Percentiles rank a stretch among this genome's conserved stretches.
Evolutionary conservation across 2,797 vertebrate species (phyloP).

Genomic region (Telmatherina bonti): DNA sequence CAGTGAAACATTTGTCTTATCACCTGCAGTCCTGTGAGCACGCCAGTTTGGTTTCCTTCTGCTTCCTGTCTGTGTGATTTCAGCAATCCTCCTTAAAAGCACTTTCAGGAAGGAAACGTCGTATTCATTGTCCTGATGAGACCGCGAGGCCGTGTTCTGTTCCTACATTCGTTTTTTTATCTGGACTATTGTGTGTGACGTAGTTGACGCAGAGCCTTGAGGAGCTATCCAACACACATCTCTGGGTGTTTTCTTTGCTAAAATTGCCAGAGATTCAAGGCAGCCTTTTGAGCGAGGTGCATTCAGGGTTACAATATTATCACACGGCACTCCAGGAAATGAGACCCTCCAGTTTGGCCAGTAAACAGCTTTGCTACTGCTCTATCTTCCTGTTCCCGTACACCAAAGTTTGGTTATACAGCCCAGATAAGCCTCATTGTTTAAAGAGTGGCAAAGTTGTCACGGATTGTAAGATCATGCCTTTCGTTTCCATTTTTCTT

Average conservation of each 20-base stretch:
- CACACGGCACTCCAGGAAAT: constrained; percentile 64
- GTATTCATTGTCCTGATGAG: constrained; percentile 40
- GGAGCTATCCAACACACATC: constrained; percentile 30
- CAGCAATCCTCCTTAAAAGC: constrained; percentile 42
- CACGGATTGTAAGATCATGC: background rate
- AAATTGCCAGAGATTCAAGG: constrained; percentile 47
- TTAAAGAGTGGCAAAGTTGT: background rate
- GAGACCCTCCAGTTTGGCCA: constrained; percentile 30
- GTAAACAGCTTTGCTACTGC: constrained; percentile 55
- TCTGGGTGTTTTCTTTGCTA: constrained; percentile 54
- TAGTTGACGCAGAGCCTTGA: constrained; percentile 46
- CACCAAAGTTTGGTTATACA: constrained; percentile 9
- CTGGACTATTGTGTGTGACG: constrained; percentile 56
- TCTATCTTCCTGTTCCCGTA: constrained; percentile 49
- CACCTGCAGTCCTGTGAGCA: constrained; percentile 19
- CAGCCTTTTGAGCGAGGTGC: constrained; percentile 42
- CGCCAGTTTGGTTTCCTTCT: constrained; percentile 5
- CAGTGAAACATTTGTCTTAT: background rate
- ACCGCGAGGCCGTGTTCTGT: constrained; percentile 36
- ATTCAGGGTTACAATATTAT: constrained; percentile 69
- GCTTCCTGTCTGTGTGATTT: constrained; percentile 51
- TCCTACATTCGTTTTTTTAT: constrained; percentile 53
- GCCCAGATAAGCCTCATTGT: constrained; percentile 26
- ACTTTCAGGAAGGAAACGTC: constrained; percentile 52
- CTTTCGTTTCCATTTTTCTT: background rate